Conservation (phyloP, 64 coral and sea anemone species). For the Actinia tenebrosa region DNA sequence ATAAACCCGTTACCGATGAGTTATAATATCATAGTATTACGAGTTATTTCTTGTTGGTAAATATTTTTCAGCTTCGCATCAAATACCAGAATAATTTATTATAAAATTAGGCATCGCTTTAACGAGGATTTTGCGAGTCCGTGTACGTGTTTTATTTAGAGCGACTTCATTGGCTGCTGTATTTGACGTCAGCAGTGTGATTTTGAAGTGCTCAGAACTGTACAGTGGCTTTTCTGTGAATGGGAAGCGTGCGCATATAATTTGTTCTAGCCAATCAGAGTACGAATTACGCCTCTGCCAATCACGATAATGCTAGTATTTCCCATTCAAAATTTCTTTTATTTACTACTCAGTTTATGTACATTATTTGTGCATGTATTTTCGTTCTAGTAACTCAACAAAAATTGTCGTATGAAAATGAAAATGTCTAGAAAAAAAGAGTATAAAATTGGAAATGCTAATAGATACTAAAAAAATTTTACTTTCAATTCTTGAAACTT, state of each 20-base stretch:
- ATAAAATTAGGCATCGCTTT: not conserved
- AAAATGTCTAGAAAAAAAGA: not conserved
- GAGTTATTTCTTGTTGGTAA: conserved; percentile 6
- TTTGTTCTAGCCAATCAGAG: not conserved
- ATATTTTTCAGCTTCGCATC: not conserved
- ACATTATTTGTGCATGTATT: too few relatives aligned
- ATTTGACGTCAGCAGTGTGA: not conserved
- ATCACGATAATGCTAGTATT: too few relatives aligned
- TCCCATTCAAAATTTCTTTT: too few relatives aligned
- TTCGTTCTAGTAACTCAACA: too few relatives aligned
- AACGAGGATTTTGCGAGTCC: not conserved
- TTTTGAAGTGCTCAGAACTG: not conserved
- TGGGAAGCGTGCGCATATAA: not conserved
- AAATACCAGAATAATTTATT: conserved; percentile 9
- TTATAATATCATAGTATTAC: not conserved
- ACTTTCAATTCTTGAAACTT: not conserved
- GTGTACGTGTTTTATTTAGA: not conserved
- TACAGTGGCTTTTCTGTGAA: not conserved
- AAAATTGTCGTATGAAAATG: not conserved
- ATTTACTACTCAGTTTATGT: too few relatives aligned
- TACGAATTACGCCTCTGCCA: too few relatives aligned
- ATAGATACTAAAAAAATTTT: not conserved
- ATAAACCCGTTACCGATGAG: not conserved
- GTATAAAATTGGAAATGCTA: not conserved
- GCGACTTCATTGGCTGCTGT: not conserved